phyloP scores from a whole-genome alignment of 2,797 vertebrate species.

The Mus minutoides region DNA sequence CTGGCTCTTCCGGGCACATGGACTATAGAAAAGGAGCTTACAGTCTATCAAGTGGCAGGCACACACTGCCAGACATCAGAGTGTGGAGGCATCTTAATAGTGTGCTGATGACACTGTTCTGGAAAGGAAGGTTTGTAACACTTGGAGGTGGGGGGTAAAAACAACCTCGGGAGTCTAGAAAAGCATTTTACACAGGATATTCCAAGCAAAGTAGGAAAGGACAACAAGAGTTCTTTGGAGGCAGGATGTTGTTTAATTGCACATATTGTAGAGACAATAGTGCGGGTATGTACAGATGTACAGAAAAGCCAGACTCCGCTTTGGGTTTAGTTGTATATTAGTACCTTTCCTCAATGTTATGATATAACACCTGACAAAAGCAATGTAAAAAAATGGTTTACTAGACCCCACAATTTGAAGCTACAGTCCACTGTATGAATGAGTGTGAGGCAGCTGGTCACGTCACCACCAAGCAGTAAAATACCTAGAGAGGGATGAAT shows the following conservation, averaged over 20 bases:
- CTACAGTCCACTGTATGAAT: not conserved
- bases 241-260: not conserved
- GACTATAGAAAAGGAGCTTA: not conserved
- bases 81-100: not conserved
- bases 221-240: not conserved
- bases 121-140: not conserved
- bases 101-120: not conserved
- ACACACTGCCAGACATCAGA: not conserved
- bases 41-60: not conserved
- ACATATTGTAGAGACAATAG: not conserved
- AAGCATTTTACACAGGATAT: not conserved
- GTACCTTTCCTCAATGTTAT: not conserved
- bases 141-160: not conserved
- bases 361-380: not conserved
- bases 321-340: not conserved
- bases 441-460: not conserved
- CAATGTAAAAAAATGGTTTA: not conserved
- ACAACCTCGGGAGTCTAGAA: not conserved
- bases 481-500: not conserved
- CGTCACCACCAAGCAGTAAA: not conserved
- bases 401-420: not conserved
- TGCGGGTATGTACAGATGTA: rapidly evolving
- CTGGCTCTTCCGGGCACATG: rapidly evolving
- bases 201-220: not conserved
- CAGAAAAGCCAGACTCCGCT: rapidly evolving